These are phyloP conservation scores for Benthosema pterotum DNA, from an alignment of 2,797 vertebrate species.

Conservation along the genomic window DNA sequence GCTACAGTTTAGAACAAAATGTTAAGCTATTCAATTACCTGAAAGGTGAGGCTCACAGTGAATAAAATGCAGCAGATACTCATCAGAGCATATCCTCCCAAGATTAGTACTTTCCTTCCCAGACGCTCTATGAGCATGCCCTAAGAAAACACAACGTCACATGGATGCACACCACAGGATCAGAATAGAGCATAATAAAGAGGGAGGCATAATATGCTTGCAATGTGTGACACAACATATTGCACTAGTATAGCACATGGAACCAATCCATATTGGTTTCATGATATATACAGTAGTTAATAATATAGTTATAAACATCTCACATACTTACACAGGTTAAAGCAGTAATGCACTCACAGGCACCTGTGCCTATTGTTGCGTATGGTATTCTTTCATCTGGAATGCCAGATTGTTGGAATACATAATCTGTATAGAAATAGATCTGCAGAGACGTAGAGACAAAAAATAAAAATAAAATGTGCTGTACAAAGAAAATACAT, in stretches of 20 bases:
- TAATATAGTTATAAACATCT: not conserved
- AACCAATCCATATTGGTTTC: too few species aligned
- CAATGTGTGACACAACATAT: not conserved
- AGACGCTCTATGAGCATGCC: slow-evolving; percentile 86
- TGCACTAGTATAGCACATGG: not conserved
- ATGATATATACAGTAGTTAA: too few species aligned
- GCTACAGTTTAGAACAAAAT: too few species aligned
- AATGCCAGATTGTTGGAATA: slow-evolving; percentile 84
- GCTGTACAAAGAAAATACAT: not conserved
- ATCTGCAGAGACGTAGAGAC: slow-evolving; percentile 75
- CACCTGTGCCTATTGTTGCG: slow-evolving; percentile 85
- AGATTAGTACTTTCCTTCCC: slow-evolving; percentile 85
- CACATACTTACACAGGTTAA: slow-evolving; percentile 85
- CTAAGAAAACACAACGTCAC: slow-evolving; percentile 72
- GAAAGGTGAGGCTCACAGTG: slow-evolving; percentile 85
- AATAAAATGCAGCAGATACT: slow-evolving; percentile 84
- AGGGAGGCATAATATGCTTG: not conserved
- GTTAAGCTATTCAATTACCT: slow-evolving; percentile 71
- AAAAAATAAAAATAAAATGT: not conserved
- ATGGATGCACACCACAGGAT: slow-evolving; percentile 27
- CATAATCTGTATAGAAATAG: slow-evolving; percentile 88
- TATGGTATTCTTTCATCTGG: slow-evolving; percentile 82
- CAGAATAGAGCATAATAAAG: too few species aligned
- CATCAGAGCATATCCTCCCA: slow-evolving; percentile 89
- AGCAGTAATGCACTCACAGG: slow-evolving; percentile 89